phyloP scores from a whole-genome alignment of 2,113 vertebrate species.

The Pteronura brasiliensis region DNA sequence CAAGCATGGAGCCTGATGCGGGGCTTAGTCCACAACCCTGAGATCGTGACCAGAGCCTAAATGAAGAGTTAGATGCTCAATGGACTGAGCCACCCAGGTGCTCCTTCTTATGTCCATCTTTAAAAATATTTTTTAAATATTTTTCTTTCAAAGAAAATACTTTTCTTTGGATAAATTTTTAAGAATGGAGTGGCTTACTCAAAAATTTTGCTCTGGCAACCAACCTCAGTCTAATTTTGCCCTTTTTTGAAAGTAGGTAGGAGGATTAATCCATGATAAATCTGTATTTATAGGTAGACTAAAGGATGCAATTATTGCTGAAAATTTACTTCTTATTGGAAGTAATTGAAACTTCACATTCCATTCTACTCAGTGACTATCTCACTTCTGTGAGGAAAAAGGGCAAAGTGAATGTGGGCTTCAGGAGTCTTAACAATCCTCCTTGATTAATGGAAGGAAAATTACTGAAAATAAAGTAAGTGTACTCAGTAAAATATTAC shows the following conservation, averaged over 20 bases:
- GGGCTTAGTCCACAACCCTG: neutral
- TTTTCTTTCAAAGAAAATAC: no score
- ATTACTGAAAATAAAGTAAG: neutral
- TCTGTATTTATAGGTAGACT: neutral
- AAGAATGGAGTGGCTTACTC: neutral
- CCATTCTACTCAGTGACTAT: neutral
- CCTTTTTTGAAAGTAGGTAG: neutral
- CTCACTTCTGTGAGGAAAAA: neutral
- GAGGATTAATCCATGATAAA: neutral
- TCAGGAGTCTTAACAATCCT: neutral
- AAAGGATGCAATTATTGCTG: neutral
- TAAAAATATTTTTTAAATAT: neutral
- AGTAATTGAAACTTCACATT: neutral
- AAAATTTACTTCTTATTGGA: neutral
- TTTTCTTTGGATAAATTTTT: neutral
- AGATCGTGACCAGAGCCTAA: neutral
- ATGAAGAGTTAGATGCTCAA: neutral
- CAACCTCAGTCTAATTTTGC: neutral
- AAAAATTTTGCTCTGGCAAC: neutral
- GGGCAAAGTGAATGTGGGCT: neutral
- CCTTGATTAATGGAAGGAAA: neutral
- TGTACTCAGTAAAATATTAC: neutral
- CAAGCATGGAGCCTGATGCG: neutral
- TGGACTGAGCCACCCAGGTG: neutral
- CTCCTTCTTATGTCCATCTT: neutral